Percentiles rank a stretch among this genome's conserved stretches.
Evolutionary conservation across 1,140 invertebrate species (phyloP).

Genomic region (Mycetomoellerius zeteki): DNA sequence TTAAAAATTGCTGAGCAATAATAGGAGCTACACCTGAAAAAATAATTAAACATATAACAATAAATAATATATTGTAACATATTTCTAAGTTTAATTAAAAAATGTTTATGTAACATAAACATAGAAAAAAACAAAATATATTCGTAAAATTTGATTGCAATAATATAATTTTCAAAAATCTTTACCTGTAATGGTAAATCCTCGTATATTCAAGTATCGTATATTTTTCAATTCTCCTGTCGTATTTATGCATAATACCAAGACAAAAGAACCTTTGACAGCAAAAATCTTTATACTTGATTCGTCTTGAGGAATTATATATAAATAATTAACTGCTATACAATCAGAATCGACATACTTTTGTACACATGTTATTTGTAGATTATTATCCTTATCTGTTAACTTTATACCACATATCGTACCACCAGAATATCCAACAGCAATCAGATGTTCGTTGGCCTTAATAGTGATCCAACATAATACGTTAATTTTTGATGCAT

Average conservation of each 20-base stretch:
- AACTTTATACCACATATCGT: constrained; percentile 75
- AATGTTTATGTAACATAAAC: neutral
- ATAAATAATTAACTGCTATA: constrained; percentile 75
- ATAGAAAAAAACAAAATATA: neutral
- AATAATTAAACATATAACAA: constrained; percentile 7
- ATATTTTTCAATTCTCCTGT: constrained; percentile 65
- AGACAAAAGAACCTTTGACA: constrained; percentile 74
- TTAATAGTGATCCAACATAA: constrained; percentile 78
- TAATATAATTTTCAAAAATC: neutral
- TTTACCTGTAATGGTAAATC: constrained; percentile 79
- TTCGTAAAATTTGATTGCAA: constrained; percentile 16
- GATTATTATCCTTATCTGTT: constrained; percentile 33
- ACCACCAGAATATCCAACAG: constrained; percentile 82
- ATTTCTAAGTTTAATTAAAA: neutral
- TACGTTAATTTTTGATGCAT: constrained; percentile 73
- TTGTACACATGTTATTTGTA: constrained; percentile 58
- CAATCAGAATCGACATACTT: constrained; percentile 77
- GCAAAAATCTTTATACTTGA: constrained; percentile 68
- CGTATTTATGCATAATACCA: constrained; percentile 70
- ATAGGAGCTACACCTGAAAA: constrained; percentile 75
- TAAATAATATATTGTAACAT: neutral
- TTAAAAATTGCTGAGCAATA: constrained; percentile 69
- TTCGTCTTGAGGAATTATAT: constrained; percentile 66
- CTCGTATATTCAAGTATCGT: constrained; percentile 66
- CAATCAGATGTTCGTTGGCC: constrained; percentile 70